phyloP scores from a whole-genome alignment of 2,797 vertebrate genomes.

The Sebastiscus albofasciatus region DNA sequence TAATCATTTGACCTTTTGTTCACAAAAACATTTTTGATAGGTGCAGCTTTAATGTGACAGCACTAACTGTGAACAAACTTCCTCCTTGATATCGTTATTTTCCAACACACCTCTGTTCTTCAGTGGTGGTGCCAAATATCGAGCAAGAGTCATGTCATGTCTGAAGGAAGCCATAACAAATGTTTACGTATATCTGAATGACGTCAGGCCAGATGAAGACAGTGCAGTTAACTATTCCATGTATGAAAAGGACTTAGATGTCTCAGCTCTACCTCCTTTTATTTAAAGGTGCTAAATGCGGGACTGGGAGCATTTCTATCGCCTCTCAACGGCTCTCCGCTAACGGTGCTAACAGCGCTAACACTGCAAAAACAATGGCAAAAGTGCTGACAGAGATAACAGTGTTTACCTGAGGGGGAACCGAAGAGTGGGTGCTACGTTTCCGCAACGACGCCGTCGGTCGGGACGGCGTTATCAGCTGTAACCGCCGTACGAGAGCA shows the following conservation, averaged over 20 bases:
- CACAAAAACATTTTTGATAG: neutral
- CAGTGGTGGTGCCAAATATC: neutral
- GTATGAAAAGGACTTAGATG: neutral
- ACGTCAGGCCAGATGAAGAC: neutral
- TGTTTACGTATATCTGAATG: neutral
- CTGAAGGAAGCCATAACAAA: neutral
- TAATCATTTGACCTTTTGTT: neutral
- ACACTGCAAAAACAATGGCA: neutral
- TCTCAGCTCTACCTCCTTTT: neutral
- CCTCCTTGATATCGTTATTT: neutral
- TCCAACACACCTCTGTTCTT: neutral
- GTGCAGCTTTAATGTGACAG: neutral
- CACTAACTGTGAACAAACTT: neutral
- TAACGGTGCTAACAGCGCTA: neutral
- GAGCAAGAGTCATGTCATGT: neutral
- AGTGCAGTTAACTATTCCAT: neutral
- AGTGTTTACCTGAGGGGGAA: neutral
- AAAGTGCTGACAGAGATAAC: neutral
- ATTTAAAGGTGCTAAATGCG: neutral
- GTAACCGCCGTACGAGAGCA: fast-evolving
- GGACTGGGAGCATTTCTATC: neutral
- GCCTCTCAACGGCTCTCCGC: neutral
- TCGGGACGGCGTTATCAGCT: neutral
- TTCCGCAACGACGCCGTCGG: neutral
- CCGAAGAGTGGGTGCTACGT: neutral